phyloP scores from a whole-genome alignment of 37 sponge, comb jelly and placozoan species.

The Spongia lamella region DNA sequence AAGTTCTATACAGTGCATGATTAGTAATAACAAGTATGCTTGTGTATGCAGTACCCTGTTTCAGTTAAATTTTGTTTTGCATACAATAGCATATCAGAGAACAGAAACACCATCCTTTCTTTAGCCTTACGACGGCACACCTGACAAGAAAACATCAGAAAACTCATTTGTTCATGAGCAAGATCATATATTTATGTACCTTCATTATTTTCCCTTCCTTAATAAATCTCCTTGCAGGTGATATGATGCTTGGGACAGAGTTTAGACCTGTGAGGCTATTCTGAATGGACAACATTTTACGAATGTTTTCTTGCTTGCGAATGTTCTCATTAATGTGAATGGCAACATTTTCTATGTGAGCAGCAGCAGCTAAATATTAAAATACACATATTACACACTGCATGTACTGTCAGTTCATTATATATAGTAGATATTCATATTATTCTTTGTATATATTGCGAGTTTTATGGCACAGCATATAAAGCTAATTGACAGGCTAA shows the following conservation, averaged over 20 bases:
- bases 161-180: not conserved
- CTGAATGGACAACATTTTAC: conserved; percentile 72
- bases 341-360: conserved; percentile 57
- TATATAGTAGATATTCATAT: no score
- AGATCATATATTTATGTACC: conserved; percentile 28
- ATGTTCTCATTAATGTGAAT: conserved; percentile 77
- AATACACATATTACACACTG: not conserved
- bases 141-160: conserved; percentile 8
- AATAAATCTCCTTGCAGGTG: conserved; percentile 68
- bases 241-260: conserved; percentile 45
- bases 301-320: conserved; percentile 65
- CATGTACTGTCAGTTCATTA: not conserved
- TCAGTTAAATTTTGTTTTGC: conserved; percentile 57
- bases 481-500: no score
- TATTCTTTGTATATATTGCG: not conserved
- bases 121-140: conserved; percentile 72
- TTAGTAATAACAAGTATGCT: not conserved
- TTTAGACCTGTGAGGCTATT: conserved; percentile 52
- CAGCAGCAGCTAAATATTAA: conserved; percentile 46
- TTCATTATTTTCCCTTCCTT: conserved; percentile 81
- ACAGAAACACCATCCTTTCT: conserved; percentile 76
- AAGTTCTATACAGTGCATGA: conserved; percentile 24
- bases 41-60: conserved; percentile 6
- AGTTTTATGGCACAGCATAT: no score
- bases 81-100: conserved; percentile 81